phyloP scores from a whole-genome alignment of 2,888 invertebrate species.

The Tryphoninae sp. region DNA sequence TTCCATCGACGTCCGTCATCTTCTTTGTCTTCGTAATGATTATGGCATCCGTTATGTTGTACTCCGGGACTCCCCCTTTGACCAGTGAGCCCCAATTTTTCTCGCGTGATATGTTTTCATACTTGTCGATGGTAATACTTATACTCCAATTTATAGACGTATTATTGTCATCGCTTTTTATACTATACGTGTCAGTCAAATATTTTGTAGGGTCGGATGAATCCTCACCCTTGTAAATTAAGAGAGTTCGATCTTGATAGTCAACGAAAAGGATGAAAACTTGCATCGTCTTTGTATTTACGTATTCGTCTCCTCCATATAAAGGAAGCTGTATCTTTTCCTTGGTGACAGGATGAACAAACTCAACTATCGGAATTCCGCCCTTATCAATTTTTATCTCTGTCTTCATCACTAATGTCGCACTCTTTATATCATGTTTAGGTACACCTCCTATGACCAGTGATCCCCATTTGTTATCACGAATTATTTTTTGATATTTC shows the following conservation, averaged over 20 bases:
- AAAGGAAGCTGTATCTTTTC: constrained; percentile 1
- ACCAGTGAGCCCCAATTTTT: constrained; percentile 9
- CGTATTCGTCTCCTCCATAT: constrained; percentile 30
- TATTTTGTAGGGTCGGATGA: not conserved
- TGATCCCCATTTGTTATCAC: not conserved
- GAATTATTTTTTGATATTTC: not conserved
- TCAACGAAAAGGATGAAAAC: constrained; percentile 31
- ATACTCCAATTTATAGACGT: not conserved
- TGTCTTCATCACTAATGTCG: not conserved
- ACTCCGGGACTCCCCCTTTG: not conserved
- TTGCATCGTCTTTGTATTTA: not conserved
- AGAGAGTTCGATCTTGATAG: not conserved
- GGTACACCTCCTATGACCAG: constrained; percentile 16
- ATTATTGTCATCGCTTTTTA: not conserved
- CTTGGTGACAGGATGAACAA: constrained; percentile 22
- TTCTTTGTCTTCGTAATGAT: not conserved
- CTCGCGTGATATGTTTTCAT: not conserved
- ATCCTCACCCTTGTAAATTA: not conserved
- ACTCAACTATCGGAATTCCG: constrained; percentile 4
- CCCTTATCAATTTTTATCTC: not conserved
- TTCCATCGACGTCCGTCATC: not conserved
- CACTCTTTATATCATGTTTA: constrained; percentile 3
- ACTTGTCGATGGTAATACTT: not conserved
- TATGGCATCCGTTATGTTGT: not conserved
- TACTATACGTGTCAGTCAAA: no score